A percentile compares a stretch with the other conserved stretches of the same genome.
phyloP scores from a whole-genome alignment of 2,797 vertebrate genomes.

The Cirrhinus mrigala region DNA sequence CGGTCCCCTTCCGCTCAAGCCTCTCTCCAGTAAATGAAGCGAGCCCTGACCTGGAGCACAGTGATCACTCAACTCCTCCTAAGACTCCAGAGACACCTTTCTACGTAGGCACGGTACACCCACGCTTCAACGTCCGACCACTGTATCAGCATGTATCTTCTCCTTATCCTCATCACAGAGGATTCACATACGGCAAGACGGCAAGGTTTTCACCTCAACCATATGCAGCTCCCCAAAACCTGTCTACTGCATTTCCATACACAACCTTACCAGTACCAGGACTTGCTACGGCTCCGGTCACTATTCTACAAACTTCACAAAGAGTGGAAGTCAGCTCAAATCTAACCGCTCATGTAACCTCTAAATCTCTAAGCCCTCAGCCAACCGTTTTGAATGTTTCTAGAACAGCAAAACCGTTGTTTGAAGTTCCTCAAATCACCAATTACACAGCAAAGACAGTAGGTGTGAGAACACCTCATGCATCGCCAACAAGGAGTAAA shows the following conservation, averaged over 20 bases:
- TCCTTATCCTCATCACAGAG: constrained; percentile 80
- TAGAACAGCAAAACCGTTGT: constrained; percentile 79
- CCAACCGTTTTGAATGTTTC: constrained; percentile 73
- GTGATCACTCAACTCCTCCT: constrained; percentile 82
- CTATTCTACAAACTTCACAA: constrained; percentile 49
- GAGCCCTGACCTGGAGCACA: constrained; percentile 86
- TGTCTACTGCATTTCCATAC: constrained; percentile 60
- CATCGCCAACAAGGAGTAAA: constrained; percentile 68
- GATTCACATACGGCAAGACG: constrained; percentile 74
- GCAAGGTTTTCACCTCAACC: constrained; percentile 79
- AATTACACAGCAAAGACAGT: constrained; percentile 79
- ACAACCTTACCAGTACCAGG: constrained; percentile 48
- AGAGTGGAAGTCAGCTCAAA: constrained; percentile 54
- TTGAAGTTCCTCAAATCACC: constrained; percentile 82
- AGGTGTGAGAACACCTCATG: constrained; percentile 67
- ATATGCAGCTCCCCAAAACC: constrained; percentile 60
- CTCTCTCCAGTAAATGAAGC: constrained; percentile 95
- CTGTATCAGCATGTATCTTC: constrained; percentile 78
- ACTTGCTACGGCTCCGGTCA: constrained; percentile 23
- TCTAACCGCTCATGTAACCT: constrained; percentile 68
- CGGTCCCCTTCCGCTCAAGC: constrained; percentile 83
- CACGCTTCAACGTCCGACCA: constrained; percentile 73
- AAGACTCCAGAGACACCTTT: constrained; percentile 73
- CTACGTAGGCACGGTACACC: constrained; percentile 65
- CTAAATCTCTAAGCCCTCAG: constrained; percentile 77